Percentiles rank a stretch among this genome's conserved stretches.
Evolutionary conservation across 2,113 vertebrate genomes (phyloP).

Genomic region (Leiothrix lutea): DNA sequence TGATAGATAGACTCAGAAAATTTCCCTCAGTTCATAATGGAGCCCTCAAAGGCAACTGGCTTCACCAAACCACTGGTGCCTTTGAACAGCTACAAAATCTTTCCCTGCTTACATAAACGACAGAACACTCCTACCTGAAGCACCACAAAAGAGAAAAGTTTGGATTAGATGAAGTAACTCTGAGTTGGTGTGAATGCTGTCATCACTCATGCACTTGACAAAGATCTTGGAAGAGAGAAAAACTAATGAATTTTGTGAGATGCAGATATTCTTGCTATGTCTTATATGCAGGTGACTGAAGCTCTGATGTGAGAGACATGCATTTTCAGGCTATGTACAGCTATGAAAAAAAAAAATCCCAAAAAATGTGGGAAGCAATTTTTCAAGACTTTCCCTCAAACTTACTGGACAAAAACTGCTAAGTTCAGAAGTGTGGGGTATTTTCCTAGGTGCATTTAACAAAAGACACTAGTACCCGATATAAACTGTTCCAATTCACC

Average conservation of each 20-base stretch:
- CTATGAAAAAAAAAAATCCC: background rate
- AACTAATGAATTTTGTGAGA: background rate
- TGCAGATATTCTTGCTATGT: background rate
- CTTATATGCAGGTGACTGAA: background rate
- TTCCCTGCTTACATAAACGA: background rate
- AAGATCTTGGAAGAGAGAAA: background rate
- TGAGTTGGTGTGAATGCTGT: background rate
- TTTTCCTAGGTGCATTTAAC: background rate
- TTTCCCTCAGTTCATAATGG: background rate
- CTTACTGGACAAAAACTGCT: background rate
- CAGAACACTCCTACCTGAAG: background rate
- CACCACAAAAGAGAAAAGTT: background rate
- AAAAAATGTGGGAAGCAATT: background rate
- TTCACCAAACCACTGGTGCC: background rate
- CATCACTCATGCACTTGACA: background rate
- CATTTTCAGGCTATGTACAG: background rate
- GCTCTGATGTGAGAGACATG: background rate
- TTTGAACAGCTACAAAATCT: background rate
- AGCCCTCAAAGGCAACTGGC: background rate
- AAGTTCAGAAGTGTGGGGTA: background rate
- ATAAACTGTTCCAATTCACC: background rate
- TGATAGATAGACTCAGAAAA: background rate
- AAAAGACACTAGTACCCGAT: background rate
- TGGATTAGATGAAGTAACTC: background rate
- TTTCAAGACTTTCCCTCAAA: background rate